A percentile compares a stretch with the other conserved stretches of the same genome.
Evolutionary conservation across 2,797 vertebrate genomes (phyloP).

Genomic region (Falco novaeseelandiae): DNA sequence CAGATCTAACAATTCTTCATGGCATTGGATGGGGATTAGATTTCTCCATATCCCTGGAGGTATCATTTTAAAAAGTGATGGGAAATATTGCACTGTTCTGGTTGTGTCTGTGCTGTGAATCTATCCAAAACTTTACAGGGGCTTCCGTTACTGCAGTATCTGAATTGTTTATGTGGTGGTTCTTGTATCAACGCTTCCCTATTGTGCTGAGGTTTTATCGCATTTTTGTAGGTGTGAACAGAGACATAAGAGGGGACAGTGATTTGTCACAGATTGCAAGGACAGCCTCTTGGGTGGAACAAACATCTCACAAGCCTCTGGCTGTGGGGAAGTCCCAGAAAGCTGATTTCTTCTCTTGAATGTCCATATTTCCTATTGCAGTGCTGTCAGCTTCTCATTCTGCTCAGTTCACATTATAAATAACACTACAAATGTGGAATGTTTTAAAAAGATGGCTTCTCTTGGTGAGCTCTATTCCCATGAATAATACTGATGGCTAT

Average conservation of each 20-base stretch:
- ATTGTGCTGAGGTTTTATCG: background rate
- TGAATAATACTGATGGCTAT: background rate
- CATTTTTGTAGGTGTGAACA: background rate
- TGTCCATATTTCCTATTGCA: background rate
- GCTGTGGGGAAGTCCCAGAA: background rate
- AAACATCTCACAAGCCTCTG: background rate
- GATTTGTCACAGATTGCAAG: background rate
- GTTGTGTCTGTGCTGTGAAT: background rate
- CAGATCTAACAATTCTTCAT: background rate
- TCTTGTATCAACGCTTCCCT: background rate
- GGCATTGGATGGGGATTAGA: background rate
- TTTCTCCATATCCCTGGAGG: background rate
- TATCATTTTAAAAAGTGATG: background rate
- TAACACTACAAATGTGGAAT: background rate
- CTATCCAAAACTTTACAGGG: background rate
- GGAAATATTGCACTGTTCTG: background rate
- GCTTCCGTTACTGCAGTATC: background rate
- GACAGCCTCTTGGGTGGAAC: background rate
- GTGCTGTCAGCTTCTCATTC: background rate
- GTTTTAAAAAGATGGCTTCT: constrained; percentile 2
- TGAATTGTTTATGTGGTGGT: background rate
- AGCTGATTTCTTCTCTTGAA: background rate
- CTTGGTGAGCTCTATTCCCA: background rate
- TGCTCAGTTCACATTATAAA: background rate
- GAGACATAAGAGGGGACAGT: background rate